Evolutionary conservation across 1,140 invertebrate genomes (phyloP).

Genomic region (Eciton burchellii): DNA sequence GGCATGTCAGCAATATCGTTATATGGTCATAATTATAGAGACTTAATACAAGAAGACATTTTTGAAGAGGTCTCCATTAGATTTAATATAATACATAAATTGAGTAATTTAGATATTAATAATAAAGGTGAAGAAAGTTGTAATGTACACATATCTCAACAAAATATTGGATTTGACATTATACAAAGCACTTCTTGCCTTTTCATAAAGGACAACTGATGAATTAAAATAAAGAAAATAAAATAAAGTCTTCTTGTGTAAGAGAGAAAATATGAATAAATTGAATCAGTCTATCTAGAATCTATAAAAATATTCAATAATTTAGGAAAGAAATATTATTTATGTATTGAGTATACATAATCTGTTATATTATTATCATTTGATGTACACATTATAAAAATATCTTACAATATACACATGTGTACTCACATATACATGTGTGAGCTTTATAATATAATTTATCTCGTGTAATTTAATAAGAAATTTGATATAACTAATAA

Average conservation of each 20-base stretch:
- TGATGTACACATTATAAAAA: conserved; percentile 16
- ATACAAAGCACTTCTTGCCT: conserved; percentile 6
- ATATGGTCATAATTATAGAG: conserved; percentile 61
- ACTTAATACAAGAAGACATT: conserved; percentile 17
- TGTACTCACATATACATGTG: not conserved
- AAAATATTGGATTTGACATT: not conserved
- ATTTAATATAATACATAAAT: conserved; percentile 61
- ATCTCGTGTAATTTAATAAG: no score
- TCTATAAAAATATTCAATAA: no score
- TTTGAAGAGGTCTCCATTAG: conserved; percentile 55
- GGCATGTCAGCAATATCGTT: conserved; percentile 67
- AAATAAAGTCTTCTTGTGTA: conserved; percentile 18
- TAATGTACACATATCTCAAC: not conserved
- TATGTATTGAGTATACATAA: conserved; percentile 25
- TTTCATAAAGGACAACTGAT: conserved; percentile 5
- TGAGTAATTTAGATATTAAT: conserved; percentile 62
- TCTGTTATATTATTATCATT: conserved; percentile 55
- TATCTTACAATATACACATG: not conserved
- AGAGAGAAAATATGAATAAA: conserved; percentile 35
- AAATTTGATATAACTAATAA: no score
- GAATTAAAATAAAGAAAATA: conserved; percentile 33
- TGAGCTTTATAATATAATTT: conserved; percentile 2
- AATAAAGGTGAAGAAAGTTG: conserved; percentile 23
- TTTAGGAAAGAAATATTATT: conserved; percentile 68
- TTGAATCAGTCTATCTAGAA: conserved; percentile 50